Base-by-base conservation (phyloP, 2,888 invertebrate genomes). In the Tupiocoris notatus region DNA sequence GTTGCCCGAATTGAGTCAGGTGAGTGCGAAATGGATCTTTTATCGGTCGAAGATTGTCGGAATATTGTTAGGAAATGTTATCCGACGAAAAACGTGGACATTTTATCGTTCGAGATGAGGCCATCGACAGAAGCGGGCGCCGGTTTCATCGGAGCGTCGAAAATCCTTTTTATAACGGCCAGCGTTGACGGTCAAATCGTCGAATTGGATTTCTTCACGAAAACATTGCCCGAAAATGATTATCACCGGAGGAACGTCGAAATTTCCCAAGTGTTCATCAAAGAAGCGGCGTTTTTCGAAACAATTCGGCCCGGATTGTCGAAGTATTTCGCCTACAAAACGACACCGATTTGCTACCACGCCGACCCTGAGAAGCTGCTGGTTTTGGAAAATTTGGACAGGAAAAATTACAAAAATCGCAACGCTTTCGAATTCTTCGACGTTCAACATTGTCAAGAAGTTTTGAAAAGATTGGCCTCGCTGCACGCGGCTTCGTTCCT, bases 401-500 rank as follows among this genome's bases (percentile, higher is more conserved):
- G 18, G 1, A 20, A 23, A 23, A 62, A 62, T 39, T 73, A 73
- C 73, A 73, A 54, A 20, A 73, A 73, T 21, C 6, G 1, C 57
- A 57, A 73, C 22, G 12, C 54, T 1, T 18, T 1, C 6, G 12
- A 39, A n/a, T 7, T 62, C 54, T 39, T 73, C 62, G 73, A 73
- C 63, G 62, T 73, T 16, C 39, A 17, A 7, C 73, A 73, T 21
- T 73, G 73, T 21, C 25, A 73, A 73, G 73, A 61, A 3, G 73
- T 62, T 1, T 16, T 73, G 62, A 25, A 18, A 2, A n/a, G 61
- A 2, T 17, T 73, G 21, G 73, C 73, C 2, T 62, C 62, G 12
- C 62, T 73, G 7, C 73, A 73, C 54, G 73, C 73, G 12, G 39
- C 73, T 21, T 62, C 73, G 54, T 73, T 73, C 22, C 20, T 73